Conservation (phyloP, 2,888 invertebrate genomes). For the Drosophila histrio region DNA sequence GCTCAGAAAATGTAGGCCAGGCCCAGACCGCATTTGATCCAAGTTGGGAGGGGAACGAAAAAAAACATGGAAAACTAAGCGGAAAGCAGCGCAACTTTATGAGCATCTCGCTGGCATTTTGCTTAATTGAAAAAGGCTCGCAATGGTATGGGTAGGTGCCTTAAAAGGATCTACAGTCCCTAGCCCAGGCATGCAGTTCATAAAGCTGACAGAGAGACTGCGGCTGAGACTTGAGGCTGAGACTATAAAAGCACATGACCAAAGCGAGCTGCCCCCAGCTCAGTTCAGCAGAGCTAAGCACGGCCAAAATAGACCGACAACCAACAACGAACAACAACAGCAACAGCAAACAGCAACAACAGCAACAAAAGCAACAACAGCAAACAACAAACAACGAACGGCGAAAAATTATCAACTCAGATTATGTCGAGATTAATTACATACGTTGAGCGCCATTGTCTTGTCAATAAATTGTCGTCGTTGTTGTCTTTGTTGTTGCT, state of each 20-base stretch:
- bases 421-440: slow-evolving; percentile 84
- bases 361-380: slow-evolving; percentile 35
- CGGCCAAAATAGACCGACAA: slow-evolving; percentile 65
- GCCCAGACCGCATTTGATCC: slow-evolving; percentile 48
- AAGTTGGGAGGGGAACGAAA: slow-evolving; percentile 3
- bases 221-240: background rate
- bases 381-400: slow-evolving; percentile 60
- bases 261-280: slow-evolving; percentile 48
- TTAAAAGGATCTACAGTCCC: slow-evolving; percentile 72
- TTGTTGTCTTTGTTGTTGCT: slow-evolving; percentile 52
- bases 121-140: slow-evolving; percentile 73
- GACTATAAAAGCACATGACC: slow-evolving; percentile 73
- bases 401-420: slow-evolving; percentile 83
- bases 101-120: slow-evolving; percentile 68
- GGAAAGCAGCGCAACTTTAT: slow-evolving; percentile 58
- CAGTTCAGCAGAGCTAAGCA: slow-evolving; percentile 22
- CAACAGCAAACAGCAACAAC: slow-evolving; percentile 37
- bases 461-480: slow-evolving; percentile 82
- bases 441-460: slow-evolving; percentile 82
- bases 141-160: slow-evolving; percentile 48
- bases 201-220: slow-evolving; percentile 65
- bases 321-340: slow-evolving; percentile 25
- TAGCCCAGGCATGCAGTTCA: slow-evolving; percentile 69
- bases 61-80: slow-evolving; percentile 22
- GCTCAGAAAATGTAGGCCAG: slow-evolving; percentile 67